These are phyloP conservation scores for Ostrea denselamellosa DNA, from an alignment of 1,140 invertebrate species.

Conservation along the genomic window DNA sequence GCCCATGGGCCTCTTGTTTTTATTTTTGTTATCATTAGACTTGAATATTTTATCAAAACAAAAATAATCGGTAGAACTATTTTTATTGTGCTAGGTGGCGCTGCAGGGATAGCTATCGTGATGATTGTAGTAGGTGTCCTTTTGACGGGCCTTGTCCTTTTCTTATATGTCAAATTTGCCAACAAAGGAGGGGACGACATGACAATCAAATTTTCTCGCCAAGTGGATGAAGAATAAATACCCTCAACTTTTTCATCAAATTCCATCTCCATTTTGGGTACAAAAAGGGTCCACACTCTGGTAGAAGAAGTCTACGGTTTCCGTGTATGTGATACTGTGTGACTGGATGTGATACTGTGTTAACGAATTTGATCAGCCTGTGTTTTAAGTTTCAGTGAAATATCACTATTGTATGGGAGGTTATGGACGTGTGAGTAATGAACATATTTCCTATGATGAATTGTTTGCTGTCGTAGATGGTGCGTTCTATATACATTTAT, in stretches of 20 bases:
- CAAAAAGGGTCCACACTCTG: background rate
- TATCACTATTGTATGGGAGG: too few relatives aligned
- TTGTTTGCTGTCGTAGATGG: too few relatives aligned
- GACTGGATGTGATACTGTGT: too few relatives aligned
- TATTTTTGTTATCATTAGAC: background rate
- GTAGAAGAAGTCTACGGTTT: too few relatives aligned
- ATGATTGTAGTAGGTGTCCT: conserved; percentile 60
- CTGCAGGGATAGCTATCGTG: conserved; percentile 59
- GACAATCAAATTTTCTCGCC: conserved; percentile 57
- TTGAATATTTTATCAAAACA: background rate
- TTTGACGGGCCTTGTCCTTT: conserved; percentile 48
- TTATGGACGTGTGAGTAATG: too few relatives aligned
- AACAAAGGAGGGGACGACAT: conserved; percentile 56
- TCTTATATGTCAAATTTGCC: conserved; percentile 52
- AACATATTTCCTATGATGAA: too few relatives aligned
- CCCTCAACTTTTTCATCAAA: background rate
- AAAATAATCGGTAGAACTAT: background rate
- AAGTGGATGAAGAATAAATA: conserved; percentile 51
- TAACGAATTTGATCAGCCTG: too few relatives aligned
- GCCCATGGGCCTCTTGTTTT: background rate
- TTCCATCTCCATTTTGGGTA: background rate
- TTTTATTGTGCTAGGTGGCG: conserved; percentile 51
- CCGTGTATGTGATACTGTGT: too few relatives aligned
- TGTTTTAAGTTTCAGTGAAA: too few relatives aligned
- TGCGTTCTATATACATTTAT: too few relatives aligned